Base-by-base conservation (phyloP, 2,113 vertebrate genomes). In the Rhodinocichla rosea region DNA sequence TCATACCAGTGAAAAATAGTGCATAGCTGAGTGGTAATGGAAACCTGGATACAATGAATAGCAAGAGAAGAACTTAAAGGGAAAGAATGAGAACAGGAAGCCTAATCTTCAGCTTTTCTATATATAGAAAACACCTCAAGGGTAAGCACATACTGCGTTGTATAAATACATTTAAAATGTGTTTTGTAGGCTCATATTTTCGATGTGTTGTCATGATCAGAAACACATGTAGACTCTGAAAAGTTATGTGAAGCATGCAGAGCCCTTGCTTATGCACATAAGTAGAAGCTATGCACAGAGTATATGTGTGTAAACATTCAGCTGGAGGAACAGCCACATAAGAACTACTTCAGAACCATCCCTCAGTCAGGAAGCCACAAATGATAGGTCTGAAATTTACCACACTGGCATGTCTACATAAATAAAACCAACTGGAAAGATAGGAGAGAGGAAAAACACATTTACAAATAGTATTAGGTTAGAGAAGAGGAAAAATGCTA, bases 321-420 rank as follows among this genome's bases (percentile, higher is more conserved):
- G 91, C 95, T 96, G 87, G 84, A 96, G 80, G 67, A 97, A 91
- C 89, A 96, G 95, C 96, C 95, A 75, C 86, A 79, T 84, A 92
- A 90, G 84, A 96, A 89, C 42, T 50, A 39, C 73, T 97, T 93
- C 74, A 96, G 91, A 96, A 89, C 59, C 63, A 95, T 93, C 79
- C 91, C 92, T 60, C 92, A 96, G 90, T 88, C 97, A 98, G 97
- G 95, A 98, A 98, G 92, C 97, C 96, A 96, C 98, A 98, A 98
- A 98, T 98, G 97, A 97, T 49, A 95, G 93, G 89, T 89, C 92
- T 97, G 97, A 97, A 97, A 95, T 97, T 91, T 96, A 92, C 94
- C 88, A 82, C 77, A 39, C 65, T 94, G 94, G 70, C 77, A 92
- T 87, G 95, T 95, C 92, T 93, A 92, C 87, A 68, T 97, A 98